Evolutionary conservation across 2,888 invertebrate genomes (phyloP).

Genomic region (Helobdella robusta): DNA sequence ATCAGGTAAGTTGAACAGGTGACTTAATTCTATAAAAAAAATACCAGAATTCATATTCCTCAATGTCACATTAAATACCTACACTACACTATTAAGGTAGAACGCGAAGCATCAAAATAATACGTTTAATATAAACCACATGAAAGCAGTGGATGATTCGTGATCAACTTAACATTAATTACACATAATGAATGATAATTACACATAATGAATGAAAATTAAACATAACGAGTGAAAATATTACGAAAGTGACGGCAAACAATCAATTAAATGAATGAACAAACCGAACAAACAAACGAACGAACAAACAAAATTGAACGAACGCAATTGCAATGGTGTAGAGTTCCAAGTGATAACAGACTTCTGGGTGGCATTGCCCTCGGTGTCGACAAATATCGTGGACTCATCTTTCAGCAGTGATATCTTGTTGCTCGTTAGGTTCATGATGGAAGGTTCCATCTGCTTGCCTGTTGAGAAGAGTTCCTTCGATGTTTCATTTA

Average conservation of each 20-base stretch:
- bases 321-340: conserved; percentile 56
- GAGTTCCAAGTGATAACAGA: conserved; percentile 70
- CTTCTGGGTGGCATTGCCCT: conserved; percentile 61
- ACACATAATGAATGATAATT: not conserved
- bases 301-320: conserved; percentile 20
- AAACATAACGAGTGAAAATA: not conserved
- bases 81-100: too few species aligned
- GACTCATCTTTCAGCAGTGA: conserved; percentile 77
- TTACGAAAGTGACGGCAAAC: not conserved
- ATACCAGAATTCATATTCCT: too few species aligned
- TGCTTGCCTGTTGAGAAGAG: conserved; percentile 60
- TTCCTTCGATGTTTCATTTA: conserved; percentile 62
- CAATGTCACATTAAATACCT: too few species aligned
- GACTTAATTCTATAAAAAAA: too few species aligned
- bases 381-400: conserved; percentile 72
- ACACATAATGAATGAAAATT: not conserved
- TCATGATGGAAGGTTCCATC: conserved; percentile 49
- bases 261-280: not conserved
- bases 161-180: not conserved
- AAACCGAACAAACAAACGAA: not conserved
- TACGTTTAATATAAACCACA: not conserved
- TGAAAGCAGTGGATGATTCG: too few species aligned
- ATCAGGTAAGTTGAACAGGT: too few species aligned
- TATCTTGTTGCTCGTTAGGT: conserved; percentile 51
- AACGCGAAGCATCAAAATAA: too few species aligned